Evolutionary conservation across 2,797 vertebrate species (phyloP), one percentile per base, ranked within the genome.

Genomic region (Balearica regulorum): DNA sequence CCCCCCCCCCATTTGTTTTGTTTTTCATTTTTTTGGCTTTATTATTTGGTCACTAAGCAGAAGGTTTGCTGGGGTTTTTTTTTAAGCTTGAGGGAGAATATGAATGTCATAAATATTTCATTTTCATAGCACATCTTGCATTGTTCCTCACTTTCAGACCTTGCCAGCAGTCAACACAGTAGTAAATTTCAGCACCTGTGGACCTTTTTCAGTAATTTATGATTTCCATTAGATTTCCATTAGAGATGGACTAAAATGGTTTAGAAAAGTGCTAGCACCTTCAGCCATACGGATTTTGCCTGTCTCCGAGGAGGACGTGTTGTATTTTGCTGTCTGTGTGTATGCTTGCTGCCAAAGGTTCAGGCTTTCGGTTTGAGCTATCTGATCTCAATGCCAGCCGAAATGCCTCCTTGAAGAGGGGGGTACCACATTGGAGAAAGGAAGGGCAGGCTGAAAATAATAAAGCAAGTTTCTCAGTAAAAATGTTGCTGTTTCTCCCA

Each of bases 161-260:
- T 96, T 96, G 90, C 97, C 96, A 96, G 96, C 96, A 97, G 97
- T 98, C 97, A 97, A 94, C 97, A 97, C 97, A 95, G 97, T 97
- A 96, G 97, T 97, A 97, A 98, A 98, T 98, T 98, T 97, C 97
- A 98, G 97, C 98, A 98, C 98, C 98, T 98, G 97, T 94, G 96
- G 95, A 97, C 97, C 95, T 96, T 97, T 97, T 97, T 90, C 33
- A 19, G 98, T 97, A 98, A 98, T 98, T 98, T 98, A 98, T 91
- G 97, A 96, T 98, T 98, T 98, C 98, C 97, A 98, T 98, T 98
- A 98, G 96, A 98, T 98, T 98, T 97, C 97, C 96, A 97, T 98
- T 98, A 97, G 91, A 97, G 96, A 97, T 97, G 96, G 96, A 87
- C 97, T 95, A 94, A 96, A 96, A 80, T 6, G 61, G 94, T 96